These are phyloP conservation scores for Prionailurus bengalensis DNA, from an alignment of 2,113 vertebrate genomes.

Conservation along the genomic window DNA sequence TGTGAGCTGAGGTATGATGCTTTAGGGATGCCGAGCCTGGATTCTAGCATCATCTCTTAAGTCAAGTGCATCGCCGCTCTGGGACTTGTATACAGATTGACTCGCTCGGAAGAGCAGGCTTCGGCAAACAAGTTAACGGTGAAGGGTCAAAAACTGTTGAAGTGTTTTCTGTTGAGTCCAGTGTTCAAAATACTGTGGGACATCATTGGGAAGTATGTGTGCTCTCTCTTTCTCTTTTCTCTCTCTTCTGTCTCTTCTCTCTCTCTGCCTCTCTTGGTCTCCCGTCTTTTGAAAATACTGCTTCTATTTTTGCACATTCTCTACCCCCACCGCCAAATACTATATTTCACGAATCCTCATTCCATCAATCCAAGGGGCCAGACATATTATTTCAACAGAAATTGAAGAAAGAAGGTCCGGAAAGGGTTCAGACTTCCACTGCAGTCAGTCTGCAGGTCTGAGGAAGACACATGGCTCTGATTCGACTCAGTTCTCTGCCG, in stretches of 20 bases:
- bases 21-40: too few relatives aligned
- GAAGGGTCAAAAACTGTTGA: neutral
- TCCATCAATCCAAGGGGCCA: neutral
- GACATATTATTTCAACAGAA: neutral
- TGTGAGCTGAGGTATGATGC: too few relatives aligned
- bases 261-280: neutral
- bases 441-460: too few relatives aligned
- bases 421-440: neutral
- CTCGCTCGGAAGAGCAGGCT: neutral
- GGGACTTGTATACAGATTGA: too few relatives aligned
- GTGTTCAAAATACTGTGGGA: neutral
- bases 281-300: neutral
- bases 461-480: neutral
- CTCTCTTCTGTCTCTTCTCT: neutral
- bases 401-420: neutral
- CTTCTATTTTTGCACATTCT: neutral
- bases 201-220: rapidly evolving
- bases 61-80: rapidly evolving
- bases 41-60: neutral
- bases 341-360: neutral
- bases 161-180: too few relatives aligned
- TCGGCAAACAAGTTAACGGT: rapidly evolving
- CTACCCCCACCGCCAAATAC: neutral
- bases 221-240: neutral
- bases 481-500: neutral